Percentiles rank a stretch among this genome's conserved stretches.
These are phyloP conservation scores for Heliconius erato DNA, from an alignment of 2,888 invertebrate species.

Conservation along the genomic window DNA sequence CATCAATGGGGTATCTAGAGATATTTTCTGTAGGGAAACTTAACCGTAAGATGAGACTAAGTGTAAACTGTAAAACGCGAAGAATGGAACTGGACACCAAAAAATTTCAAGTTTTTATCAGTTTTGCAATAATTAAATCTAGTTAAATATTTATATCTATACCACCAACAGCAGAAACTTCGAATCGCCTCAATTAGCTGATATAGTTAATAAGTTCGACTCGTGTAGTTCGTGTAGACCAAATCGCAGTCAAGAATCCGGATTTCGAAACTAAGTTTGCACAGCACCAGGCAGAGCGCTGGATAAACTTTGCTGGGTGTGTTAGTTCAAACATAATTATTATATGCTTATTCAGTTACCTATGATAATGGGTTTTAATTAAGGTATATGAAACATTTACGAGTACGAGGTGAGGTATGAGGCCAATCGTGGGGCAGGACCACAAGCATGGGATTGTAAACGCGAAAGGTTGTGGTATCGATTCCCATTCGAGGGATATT, in stretches of 20 bases:
- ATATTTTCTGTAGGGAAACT: no score
- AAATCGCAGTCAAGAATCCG: neutral
- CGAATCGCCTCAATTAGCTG: constrained; percentile 1
- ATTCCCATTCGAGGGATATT: no score
- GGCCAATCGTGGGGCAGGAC: no score
- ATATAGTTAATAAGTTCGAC: neutral
- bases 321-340: constrained; percentile 18
- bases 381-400: neutral
- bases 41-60: no score
- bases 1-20: neutral
- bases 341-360: neutral
- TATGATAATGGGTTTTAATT: neutral
- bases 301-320: neutral
- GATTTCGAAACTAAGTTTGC: neutral
- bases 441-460: no score
- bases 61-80: no score
- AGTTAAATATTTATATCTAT: neutral
- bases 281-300: neutral
- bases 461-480: no score
- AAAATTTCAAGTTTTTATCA: no score
- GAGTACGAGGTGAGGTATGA: no score
- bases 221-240: neutral
- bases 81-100: no score
- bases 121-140: no score
- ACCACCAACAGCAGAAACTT: neutral